Evolutionary conservation across 1,140 invertebrate genomes (phyloP).

Genomic region (Platorchestia sp.): DNA sequence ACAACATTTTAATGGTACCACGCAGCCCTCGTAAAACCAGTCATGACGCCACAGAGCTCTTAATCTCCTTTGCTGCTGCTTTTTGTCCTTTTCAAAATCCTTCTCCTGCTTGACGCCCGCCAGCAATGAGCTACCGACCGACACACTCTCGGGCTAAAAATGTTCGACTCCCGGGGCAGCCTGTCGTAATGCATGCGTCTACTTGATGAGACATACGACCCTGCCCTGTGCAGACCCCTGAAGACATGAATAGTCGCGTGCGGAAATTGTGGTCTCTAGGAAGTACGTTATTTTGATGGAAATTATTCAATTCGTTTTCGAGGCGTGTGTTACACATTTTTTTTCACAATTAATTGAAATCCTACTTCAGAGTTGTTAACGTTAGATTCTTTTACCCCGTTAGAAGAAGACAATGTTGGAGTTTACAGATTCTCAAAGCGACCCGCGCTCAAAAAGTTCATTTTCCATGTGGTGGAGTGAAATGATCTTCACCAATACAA

Average conservation of each 20-base stretch:
- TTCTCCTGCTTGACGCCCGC: background rate
- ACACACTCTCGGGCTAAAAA: background rate
- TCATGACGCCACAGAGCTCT: constrained; percentile 23
- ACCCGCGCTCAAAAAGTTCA: background rate
- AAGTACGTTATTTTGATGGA: background rate
- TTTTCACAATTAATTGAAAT: background rate
- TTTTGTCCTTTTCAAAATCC: constrained; percentile 21
- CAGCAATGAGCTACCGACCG: constrained; percentile 9
- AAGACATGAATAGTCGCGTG: background rate
- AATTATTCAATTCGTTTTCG: background rate
- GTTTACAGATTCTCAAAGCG: background rate
- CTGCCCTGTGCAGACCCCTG: background rate
- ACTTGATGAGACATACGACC: background rate
- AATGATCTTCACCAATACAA: background rate
- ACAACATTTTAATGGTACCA: constrained; percentile 52
- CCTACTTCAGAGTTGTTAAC: background rate
- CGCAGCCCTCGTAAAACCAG: constrained; percentile 39
- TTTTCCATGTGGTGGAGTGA: background rate
- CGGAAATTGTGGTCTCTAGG: background rate
- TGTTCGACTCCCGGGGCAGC: background rate
- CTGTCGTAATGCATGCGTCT: background rate
- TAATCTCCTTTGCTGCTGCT: constrained; percentile 16
- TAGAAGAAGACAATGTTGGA: background rate
- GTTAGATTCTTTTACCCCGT: background rate
- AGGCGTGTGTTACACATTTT: background rate